Evolutionary conservation across 2,797 vertebrate genomes (phyloP), one percentile per base, ranked within the genome.

Genomic region (Cetoscarus ocellatus): DNA sequence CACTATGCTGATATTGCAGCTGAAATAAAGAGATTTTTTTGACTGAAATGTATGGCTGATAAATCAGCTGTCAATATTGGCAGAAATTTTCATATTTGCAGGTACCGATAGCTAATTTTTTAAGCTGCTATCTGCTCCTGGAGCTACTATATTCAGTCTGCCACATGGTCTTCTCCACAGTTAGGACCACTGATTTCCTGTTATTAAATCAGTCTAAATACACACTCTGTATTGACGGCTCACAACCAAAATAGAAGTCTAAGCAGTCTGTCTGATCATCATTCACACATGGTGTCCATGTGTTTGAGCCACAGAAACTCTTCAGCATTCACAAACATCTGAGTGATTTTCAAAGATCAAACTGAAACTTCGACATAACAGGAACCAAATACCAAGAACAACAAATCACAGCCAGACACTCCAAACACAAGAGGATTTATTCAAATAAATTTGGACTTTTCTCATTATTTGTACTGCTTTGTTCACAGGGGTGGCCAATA

Each of bases 251-350:
- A 18, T 18, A 17, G 6, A 7, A 34, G 11, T 40, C 18, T 14
- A 51, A 57, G n/a, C 1, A 0, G 11, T 0, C 9, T 60, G 65
- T 52, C 53, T 38, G 40, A 61, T 39, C 61, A 66, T 68, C 56
- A 42, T 51, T 62, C 67, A 72, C 86, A 79, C 67, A 70, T 77
- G 69, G 71, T 0, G 59, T 35, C 64, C 82, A 88, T 60, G 72
- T 83, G 68, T 39, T 36, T 7, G 74, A 67, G 40, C 65, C 47
- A 13, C 8, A 35, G 38, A 3, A 11, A 36, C 11, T 56, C 61
- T 34, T 56, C 54, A 56, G 5, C 12, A 0, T 19, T 40, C 13
- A 14, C 12, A 67, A 61, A 77, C 58, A 61, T 0, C 51, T 0
- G 10, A 14, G n/a, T 48, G 18, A 17, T 44, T 44, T 6, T 44